Evolutionary conservation across 1,140 invertebrate genomes (phyloP).

Genomic region (Frieseomelitta varia): DNA sequence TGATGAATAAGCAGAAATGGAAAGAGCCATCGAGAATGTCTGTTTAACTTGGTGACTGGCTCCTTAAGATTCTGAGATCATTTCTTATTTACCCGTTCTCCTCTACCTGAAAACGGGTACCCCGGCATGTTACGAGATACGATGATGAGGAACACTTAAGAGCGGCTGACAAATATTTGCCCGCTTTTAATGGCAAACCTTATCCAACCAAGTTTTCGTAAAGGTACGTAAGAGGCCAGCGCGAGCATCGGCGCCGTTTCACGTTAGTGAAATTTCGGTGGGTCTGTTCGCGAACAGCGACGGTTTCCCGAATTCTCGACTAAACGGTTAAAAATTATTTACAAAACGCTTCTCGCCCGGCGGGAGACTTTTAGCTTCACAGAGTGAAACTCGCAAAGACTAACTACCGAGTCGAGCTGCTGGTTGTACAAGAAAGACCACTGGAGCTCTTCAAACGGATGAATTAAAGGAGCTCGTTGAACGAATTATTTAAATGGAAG

Average conservation of each 20-base stretch:
- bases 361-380: not conserved
- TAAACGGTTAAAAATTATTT: slow-evolving; percentile 5
- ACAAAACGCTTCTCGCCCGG: not conserved
- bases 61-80: slow-evolving; percentile 31
- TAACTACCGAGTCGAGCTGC: not conserved
- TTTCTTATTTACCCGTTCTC: slow-evolving; percentile 38
- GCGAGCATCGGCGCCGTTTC: slow-evolving; percentile 4
- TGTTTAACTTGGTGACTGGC: slow-evolving; percentile 32
- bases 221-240: not conserved
- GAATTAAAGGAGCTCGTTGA: slow-evolving; percentile 44
- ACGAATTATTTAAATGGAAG: slow-evolving; percentile 54
- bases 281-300: not conserved
- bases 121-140: slow-evolving; percentile 29
- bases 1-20: slow-evolving; percentile 6
- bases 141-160: slow-evolving; percentile 53
- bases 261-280: not conserved
- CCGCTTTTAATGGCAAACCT: slow-evolving; percentile 48
- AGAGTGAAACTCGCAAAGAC: not conserved
- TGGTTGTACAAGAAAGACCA: not conserved
- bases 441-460: not conserved
- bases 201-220: slow-evolving; percentile 30
- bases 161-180: slow-evolving; percentile 61
- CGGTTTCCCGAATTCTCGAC: no score
- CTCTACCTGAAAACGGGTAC: not conserved
- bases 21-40: no score